Conservation (phyloP, 2,888 invertebrate species). For the Rhingia rostrata region DNA sequence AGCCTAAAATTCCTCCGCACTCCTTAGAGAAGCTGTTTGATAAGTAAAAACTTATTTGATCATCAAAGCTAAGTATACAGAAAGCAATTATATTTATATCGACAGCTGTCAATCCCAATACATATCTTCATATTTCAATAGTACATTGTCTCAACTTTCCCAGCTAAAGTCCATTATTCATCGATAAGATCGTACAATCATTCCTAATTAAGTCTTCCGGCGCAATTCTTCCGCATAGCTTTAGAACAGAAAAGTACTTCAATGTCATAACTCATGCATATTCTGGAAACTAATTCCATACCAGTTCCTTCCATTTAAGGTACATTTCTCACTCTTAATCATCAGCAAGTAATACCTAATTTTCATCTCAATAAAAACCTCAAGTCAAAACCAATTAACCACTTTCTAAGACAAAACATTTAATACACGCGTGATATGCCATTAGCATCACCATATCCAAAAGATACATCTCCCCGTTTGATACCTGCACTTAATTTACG, state of each 20-base stretch:
- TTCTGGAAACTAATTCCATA: not conserved
- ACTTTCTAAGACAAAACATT: conserved; percentile 25
- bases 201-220: no score
- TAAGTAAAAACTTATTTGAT: no score
- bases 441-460: conserved; percentile 14
- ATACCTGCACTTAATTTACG: conserved; percentile 41
- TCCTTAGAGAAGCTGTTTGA: no score
- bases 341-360: not conserved
- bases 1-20: no score
- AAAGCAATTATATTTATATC: no score
- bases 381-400: not conserved
- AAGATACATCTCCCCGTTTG: not conserved
- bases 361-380: not conserved
- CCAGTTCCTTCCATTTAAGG: not conserved
- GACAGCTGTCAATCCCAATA: no score
- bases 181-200: no score
- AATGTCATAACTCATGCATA: conserved; percentile 2
- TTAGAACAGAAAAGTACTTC: not conserved
- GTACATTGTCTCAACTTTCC: no score
- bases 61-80: no score
- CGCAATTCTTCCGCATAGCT: not conserved
- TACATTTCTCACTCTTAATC: not conserved
- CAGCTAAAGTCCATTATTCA: no score
- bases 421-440: conserved; percentile 31
- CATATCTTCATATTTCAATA: no score